Evolutionary conservation across 35 echinoderm and acorn worm genomes (phyloP).

Genomic region (Heliocidaris tuberculata): DNA sequence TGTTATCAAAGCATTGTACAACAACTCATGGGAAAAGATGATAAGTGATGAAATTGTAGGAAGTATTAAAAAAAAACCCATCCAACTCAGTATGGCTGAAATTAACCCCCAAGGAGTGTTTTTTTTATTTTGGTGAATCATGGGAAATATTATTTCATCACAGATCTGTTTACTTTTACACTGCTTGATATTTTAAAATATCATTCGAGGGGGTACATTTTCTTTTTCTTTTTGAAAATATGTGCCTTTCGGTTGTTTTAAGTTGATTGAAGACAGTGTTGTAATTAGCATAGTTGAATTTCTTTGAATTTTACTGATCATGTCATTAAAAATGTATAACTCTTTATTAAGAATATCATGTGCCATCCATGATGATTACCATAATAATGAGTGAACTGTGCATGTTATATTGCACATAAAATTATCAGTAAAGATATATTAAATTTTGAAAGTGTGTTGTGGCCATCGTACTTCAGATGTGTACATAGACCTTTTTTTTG

Average conservation of each 20-base stretch:
- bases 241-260: neutral
- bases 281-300: neutral
- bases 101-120: no score
- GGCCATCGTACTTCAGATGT: neutral
- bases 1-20: no score
- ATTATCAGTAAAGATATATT: neutral
- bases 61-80: no score
- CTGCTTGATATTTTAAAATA: no score
- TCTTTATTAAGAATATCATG: no score
- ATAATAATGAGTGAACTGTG: neutral
- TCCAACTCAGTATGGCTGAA: no score
- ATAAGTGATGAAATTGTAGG: no score
- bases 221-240: neutral
- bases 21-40: no score
- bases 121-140: no score
- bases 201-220: neutral
- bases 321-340: neutral
- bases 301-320: neutral
- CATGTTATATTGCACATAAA: neutral
- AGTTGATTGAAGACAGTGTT: neutral
- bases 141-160: no score
- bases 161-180: neutral
- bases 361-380: neutral
- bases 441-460: neutral
- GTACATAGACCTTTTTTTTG: neutral